Conservation (phyloP, 2,113 vertebrate species). For the Pteropus alecto region DNA sequence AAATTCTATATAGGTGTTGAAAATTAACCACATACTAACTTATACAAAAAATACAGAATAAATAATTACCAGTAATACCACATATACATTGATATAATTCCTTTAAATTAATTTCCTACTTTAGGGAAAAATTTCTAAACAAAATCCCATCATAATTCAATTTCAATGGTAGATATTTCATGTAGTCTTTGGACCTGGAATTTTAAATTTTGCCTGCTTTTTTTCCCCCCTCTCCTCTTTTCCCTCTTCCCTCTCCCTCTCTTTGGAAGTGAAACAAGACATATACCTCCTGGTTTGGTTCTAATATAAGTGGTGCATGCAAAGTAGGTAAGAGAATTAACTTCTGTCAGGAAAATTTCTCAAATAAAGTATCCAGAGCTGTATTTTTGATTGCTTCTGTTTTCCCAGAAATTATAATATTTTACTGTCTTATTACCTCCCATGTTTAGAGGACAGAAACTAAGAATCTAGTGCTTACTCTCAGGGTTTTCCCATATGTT, state of each 20-base stretch:
- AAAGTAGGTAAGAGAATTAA: not conserved
- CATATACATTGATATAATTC: not conserved
- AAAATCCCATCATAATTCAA: not conserved
- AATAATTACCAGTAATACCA: not conserved
- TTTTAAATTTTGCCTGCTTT: not conserved
- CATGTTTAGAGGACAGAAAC: not conserved
- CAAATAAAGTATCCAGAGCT: not conserved
- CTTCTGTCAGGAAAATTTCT: not conserved
- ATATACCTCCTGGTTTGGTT: not conserved
- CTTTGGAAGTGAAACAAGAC: not conserved
- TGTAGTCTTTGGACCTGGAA: not conserved
- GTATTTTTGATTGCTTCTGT: not conserved
- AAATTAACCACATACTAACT: not conserved
- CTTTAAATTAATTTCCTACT: not conserved
- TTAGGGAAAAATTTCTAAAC: not conserved
- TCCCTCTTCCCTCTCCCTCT: fast-evolving
- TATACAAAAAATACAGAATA: not conserved
- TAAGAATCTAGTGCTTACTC: not conserved
- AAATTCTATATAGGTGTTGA: not conserved
- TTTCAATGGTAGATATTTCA: not conserved
- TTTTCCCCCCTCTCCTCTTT: not conserved
- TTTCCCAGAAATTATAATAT: not conserved
- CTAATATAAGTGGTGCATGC: not conserved
- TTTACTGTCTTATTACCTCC: not conserved
- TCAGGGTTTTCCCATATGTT: not conserved